A percentile compares a stretch with the other conserved stretches of the same genome.
Conservation (phyloP, 1,140 invertebrate species). For the Drosophila tristis region DNA sequence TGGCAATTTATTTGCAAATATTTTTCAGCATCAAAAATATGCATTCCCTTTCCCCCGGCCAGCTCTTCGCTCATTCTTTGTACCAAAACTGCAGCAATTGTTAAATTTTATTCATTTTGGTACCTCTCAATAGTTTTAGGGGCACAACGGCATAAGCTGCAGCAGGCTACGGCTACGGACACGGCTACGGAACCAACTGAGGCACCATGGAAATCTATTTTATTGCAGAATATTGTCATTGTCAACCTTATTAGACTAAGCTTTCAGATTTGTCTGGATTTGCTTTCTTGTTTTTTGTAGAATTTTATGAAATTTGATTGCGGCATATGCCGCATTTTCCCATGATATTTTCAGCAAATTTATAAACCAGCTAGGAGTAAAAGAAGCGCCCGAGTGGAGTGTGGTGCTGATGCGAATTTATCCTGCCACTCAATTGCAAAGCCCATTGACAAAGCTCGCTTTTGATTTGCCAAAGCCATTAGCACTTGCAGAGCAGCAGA, state of each 20-base stretch:
- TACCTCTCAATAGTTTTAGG: no score
- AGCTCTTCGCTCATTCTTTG: background rate
- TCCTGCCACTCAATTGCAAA: slow-evolving; percentile 56
- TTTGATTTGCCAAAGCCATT: slow-evolving; percentile 65
- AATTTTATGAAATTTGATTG: no score
- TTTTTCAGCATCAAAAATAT: slow-evolving; percentile 77
- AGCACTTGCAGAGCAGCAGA: slow-evolving; percentile 37
- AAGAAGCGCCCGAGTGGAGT: background rate
- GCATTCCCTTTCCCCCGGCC: slow-evolving; percentile 24
- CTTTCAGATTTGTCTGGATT: no score
- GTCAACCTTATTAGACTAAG: no score
- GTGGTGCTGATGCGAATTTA: background rate
- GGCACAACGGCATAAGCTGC: no score
- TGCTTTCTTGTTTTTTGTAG: no score
- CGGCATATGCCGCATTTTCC: no score
- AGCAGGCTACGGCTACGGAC: no score
- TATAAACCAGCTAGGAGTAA: slow-evolving; percentile 3
- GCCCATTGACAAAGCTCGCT: slow-evolving; percentile 59
- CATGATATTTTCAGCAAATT: slow-evolving; percentile 35
- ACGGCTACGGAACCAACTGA: no score
- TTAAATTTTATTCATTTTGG: slow-evolving; percentile 49
- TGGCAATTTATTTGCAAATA: slow-evolving; percentile 76
- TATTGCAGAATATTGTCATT: no score
- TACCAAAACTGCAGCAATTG: slow-evolving; percentile 28
- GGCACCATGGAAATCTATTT: no score